These are phyloP conservation scores for Pimpla rufipes DNA, from an alignment of 2,888 invertebrate genomes.

Conservation along the genomic window DNA sequence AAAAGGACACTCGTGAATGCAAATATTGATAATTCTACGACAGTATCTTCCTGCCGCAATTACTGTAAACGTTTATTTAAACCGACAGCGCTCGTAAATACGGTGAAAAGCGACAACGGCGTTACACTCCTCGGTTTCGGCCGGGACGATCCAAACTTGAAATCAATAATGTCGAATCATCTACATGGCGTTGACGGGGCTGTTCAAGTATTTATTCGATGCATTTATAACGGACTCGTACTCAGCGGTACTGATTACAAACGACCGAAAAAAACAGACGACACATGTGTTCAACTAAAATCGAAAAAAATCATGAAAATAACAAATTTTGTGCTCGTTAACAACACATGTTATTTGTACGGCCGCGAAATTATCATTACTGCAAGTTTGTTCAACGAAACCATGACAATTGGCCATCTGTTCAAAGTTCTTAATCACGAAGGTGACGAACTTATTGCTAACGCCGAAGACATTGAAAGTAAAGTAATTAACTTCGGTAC, in stretches of 20 bases:
- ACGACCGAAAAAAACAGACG: constrained; percentile 49
- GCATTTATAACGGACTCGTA: constrained; percentile 44
- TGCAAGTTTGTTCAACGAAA: constrained; percentile 10
- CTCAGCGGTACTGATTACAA: constrained; percentile 49
- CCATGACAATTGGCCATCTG: background rate
- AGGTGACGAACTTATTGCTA: constrained; percentile 7
- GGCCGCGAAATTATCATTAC: constrained; percentile 43
- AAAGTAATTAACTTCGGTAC: constrained; percentile 25
- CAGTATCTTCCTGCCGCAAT: constrained; percentile 22
- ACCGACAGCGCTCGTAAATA: constrained; percentile 9
- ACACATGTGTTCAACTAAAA: constrained; percentile 44
- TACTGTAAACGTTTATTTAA: constrained; percentile 47
- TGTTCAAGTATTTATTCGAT: constrained; percentile 27
- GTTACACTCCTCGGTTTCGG: background rate
- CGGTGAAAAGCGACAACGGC: background rate
- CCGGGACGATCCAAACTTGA: background rate
- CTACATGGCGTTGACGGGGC: constrained; percentile 10
- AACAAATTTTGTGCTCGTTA: constrained; percentile 29
- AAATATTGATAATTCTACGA: constrained; percentile 21
- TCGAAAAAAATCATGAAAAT: constrained; percentile 45
- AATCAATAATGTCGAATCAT: background rate
- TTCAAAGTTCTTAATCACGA: constrained; percentile 5
- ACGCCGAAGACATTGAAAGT: constrained; percentile 1
- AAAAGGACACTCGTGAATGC: background rate
- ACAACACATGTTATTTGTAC: constrained; percentile 45